Percentiles rank a stretch among this genome's conserved stretches.
phyloP scores from a whole-genome alignment of 2,113 vertebrate species.

The Tupaia chinensis region DNA sequence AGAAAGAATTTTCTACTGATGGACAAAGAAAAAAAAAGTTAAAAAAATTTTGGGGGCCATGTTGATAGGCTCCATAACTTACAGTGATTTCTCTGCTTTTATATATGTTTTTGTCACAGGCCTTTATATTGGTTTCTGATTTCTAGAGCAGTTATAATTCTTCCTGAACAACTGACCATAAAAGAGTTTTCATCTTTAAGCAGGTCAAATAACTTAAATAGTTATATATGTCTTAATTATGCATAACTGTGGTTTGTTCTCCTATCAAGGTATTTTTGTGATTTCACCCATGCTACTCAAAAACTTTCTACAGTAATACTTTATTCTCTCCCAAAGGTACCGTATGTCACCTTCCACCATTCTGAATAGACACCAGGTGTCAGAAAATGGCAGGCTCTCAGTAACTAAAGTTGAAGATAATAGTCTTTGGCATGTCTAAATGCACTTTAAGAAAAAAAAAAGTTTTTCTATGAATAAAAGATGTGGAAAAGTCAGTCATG shows the following conservation, averaged over 20 bases:
- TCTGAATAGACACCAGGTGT: background rate
- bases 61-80: background rate
- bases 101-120: background rate
- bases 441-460: slow-evolving; percentile 65
- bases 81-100: background rate
- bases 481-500: slow-evolving; percentile 67
- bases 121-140: slow-evolving; percentile 17
- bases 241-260: background rate
- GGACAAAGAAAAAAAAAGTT: slow-evolving; percentile 52
- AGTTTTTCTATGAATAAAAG: slow-evolving; percentile 72
- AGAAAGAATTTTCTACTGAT: slow-evolving; percentile 22
- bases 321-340: slow-evolving; percentile 57
- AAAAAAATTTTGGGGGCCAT: slow-evolving; percentile 29
- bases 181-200: slow-evolving; percentile 22
- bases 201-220: background rate
- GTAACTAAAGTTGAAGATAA: slow-evolving; percentile 61
- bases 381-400: slow-evolving; percentile 55
- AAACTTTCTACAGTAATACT: slow-evolving; percentile 48
- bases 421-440: slow-evolving; percentile 68
- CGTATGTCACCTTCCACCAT: slow-evolving; percentile 40
- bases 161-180: background rate
- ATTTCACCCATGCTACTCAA: slow-evolving; percentile 36
- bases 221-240: background rate
- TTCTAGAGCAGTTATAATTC: background rate
- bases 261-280: slow-evolving; percentile 47